Conservation (phyloP, 2,797 vertebrate genomes). For the Falco concolor region DNA sequence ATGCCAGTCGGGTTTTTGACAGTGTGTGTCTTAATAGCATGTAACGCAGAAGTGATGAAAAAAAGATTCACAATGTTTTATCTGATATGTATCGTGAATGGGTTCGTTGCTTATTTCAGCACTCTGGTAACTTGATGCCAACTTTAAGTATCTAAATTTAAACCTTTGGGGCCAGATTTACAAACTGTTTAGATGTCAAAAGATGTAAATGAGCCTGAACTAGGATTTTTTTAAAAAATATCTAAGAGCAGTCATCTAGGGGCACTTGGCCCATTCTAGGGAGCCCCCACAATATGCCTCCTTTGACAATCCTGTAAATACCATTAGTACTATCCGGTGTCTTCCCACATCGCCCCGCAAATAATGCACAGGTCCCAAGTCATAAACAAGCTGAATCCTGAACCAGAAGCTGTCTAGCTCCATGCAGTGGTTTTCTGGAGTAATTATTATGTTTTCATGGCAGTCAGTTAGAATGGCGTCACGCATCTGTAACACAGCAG, state of each 20-base stretch:
- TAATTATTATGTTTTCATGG: background rate
- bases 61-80: background rate
- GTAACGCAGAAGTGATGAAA: background rate
- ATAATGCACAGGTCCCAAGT: background rate
- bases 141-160: constrained; percentile 13
- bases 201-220: background rate
- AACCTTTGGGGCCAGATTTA: constrained; percentile 14
- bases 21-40: constrained; percentile 19
- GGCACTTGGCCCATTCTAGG: background rate
- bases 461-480: background rate
- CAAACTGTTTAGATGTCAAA: background rate
- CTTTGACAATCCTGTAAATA: background rate
- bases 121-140: background rate
- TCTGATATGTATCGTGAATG: constrained; percentile 19
- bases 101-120: background rate
- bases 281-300: accelerated
- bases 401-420: background rate
- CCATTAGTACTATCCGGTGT: background rate
- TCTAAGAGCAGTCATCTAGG: background rate
- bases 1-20: constrained; percentile 49
- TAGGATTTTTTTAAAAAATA: background rate
- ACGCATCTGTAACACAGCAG: constrained; percentile 23
- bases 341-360: background rate
- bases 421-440: background rate
- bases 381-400: background rate